Evolutionary conservation across 2,797 vertebrate species (phyloP).

Genomic region (Danio albolineatus): DNA sequence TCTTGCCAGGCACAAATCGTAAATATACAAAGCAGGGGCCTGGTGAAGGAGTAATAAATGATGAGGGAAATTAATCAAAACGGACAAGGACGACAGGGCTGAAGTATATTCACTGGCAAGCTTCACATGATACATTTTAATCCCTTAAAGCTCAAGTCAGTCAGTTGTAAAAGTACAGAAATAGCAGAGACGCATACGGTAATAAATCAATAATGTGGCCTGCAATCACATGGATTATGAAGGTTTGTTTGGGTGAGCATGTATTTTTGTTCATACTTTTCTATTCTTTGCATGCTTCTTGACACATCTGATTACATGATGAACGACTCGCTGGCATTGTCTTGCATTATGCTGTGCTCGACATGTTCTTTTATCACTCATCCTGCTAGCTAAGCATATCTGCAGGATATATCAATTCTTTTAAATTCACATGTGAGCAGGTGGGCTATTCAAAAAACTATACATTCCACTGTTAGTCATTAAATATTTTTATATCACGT

Average conservation of each 20-base stretch:
- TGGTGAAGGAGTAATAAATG: conserved; percentile 16
- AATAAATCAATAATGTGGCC: conserved; percentile 27
- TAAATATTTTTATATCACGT: no score
- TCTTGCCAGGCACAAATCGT: conserved; percentile 21
- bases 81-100: conserved; percentile 29
- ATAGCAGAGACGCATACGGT: conserved; percentile 2
- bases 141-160: conserved; percentile 27
- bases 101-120: conserved; percentile 38
- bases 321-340: neutral
- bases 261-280: neutral
- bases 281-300: conserved; percentile 16
- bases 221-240: neutral
- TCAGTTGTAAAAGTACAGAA: conserved; percentile 17
- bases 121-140: conserved; percentile 20
- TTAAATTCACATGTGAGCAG: conserved; percentile 17
- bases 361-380: conserved; percentile 19
- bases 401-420: neutral
- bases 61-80: conserved; percentile 39
- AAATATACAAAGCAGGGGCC: conserved; percentile 20
- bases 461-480: no score
- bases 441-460: neutral
- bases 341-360: conserved; percentile 5
- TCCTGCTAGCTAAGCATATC: conserved; percentile 31
- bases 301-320: conserved; percentile 28
- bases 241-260: neutral